Evolutionary conservation across 2,797 vertebrate genomes (phyloP).

Genomic region (Callimico goeldii): DNA sequence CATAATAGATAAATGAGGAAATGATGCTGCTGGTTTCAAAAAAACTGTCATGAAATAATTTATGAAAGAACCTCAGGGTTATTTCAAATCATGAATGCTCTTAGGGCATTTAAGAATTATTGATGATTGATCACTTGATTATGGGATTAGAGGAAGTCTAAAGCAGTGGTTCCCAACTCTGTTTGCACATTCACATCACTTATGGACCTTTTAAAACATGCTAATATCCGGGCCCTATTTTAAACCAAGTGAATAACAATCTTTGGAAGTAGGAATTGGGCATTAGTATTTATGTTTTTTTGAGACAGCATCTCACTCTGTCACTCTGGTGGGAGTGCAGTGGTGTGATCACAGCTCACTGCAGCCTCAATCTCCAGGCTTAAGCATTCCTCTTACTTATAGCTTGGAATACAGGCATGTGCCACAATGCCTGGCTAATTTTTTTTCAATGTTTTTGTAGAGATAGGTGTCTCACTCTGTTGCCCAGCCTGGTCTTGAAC

Average conservation of each 20-base stretch:
- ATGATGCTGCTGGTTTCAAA: slow-evolving; percentile 30
- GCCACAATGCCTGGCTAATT: too few species aligned
- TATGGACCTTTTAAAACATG: neutral
- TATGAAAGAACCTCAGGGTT: neutral
- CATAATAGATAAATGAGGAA: slow-evolving; percentile 55
- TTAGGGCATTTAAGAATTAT: slow-evolving; percentile 21
- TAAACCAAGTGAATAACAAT: slow-evolving; percentile 1
- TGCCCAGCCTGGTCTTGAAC: neutral
- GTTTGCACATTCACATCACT: neutral
- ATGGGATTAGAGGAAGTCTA: neutral
- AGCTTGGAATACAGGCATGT: neutral
- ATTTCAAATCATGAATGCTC: slow-evolving; percentile 37
- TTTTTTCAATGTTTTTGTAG: neutral
- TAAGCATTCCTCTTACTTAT: neutral
- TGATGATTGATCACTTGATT: slow-evolving; percentile 15
- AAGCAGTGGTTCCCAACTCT: slow-evolving; percentile 22
- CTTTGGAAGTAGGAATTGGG: slow-evolving; percentile 22
- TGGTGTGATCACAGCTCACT: neutral
- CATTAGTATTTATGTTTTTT: neutral
- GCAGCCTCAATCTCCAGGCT: neutral
- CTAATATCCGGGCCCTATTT: neutral
- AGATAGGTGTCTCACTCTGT: neutral
- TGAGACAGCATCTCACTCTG: neutral
- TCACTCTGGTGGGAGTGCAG: neutral
- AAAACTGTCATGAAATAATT: slow-evolving; percentile 16